Percentiles rank a stretch among this genome's conserved stretches.
Evolutionary conservation across 2,113 vertebrate genomes (phyloP).

Genomic region (Perca fluviatilis): DNA sequence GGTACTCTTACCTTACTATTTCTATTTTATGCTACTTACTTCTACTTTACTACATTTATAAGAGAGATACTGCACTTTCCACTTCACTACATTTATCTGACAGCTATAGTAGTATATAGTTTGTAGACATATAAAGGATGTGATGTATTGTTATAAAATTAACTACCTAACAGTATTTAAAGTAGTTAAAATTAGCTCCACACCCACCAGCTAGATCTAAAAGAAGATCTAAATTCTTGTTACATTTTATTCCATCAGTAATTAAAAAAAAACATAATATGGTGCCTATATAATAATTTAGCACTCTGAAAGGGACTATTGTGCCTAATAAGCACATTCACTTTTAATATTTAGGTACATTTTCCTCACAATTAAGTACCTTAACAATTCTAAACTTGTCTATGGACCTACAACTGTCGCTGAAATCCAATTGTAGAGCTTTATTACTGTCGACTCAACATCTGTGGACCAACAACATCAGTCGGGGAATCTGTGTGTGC

Average conservation of each 20-base stretch:
- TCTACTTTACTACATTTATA: neutral
- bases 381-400: neutral
- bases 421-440: neutral
- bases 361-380: neutral
- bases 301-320: neutral
- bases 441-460: neutral
- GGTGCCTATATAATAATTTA: neutral
- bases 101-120: neutral
- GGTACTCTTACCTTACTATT: neutral
- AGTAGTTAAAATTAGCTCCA: neutral
- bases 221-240: neutral
- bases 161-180: neutral
- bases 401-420: neutral
- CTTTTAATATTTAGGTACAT: neutral
- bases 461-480: slow-evolving; percentile 18
- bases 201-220: neutral
- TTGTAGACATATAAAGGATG: neutral
- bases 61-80: neutral
- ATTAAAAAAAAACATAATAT: neutral
- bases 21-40: neutral
- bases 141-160: neutral
- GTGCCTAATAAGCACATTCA: neutral
- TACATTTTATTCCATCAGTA: neutral
- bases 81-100: neutral
- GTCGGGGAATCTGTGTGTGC: neutral